A percentile compares a stretch with the other conserved stretches of the same genome.
phyloP scores from a whole-genome alignment of 2,113 vertebrate genomes.

The Rhea americana region DNA sequence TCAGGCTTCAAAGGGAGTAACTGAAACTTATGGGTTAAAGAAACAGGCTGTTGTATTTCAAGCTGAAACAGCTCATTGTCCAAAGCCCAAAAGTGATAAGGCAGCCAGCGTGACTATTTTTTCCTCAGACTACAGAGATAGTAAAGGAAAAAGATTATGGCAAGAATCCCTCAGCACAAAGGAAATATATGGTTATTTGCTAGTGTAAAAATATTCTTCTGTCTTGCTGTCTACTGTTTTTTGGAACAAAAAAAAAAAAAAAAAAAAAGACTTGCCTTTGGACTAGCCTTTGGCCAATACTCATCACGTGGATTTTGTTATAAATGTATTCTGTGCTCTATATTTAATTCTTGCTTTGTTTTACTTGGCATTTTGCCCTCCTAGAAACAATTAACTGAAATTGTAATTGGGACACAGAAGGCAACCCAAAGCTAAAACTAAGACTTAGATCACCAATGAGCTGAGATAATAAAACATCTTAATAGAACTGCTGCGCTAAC shows the following conservation, averaged over 20 bases:
- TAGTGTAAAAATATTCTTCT: slow-evolving; percentile 31
- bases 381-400: slow-evolving; percentile 52
- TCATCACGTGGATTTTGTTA: neutral
- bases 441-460: slow-evolving; percentile 10
- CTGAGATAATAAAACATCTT: slow-evolving; percentile 52
- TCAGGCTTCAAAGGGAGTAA: neutral
- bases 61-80: slow-evolving; percentile 38
- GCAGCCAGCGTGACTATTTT: slow-evolving; percentile 6
- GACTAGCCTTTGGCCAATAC: neutral
- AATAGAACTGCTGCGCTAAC: slow-evolving; percentile 19
- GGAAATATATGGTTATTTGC: slow-evolving; percentile 58
- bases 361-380: slow-evolving; percentile 47
- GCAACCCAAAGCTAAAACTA: slow-evolving; percentile 47
- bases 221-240: slow-evolving; percentile 22
- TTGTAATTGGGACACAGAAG: slow-evolving; percentile 54
- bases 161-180: slow-evolving; percentile 24
- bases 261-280: slow-evolving; percentile 10
- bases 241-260: neutral
- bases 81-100: slow-evolving; percentile 39
- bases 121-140: slow-evolving; percentile 39
- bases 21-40: slow-evolving; percentile 33
- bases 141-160: slow-evolving; percentile 32
- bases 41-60: slow-evolving; percentile 7
- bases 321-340: neutral
- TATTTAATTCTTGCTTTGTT: slow-evolving; percentile 64